Percentiles rank a stretch among this genome's conserved stretches.
Conservation (phyloP, 2,113 vertebrate species). For the Diphyllodes magnificus region DNA sequence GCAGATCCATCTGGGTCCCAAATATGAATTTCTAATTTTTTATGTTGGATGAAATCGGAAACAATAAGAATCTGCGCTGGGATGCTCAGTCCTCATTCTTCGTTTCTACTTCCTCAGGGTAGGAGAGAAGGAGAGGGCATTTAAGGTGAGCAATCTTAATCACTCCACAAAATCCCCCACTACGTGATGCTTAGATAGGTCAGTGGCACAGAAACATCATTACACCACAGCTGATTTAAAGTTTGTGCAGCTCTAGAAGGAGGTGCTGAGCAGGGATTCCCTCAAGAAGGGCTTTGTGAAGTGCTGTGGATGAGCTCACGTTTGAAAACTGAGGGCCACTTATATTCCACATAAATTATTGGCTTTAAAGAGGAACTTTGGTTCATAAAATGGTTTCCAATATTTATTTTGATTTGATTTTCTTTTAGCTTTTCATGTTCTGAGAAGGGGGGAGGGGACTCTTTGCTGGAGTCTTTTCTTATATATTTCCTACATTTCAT, state of each 20-base stretch:
- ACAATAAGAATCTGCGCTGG: not conserved
- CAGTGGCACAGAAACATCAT: not conserved
- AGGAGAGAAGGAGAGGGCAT: not conserved
- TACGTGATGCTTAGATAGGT: not conserved
- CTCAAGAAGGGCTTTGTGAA: not conserved
- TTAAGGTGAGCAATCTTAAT: not conserved
- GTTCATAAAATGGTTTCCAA: not conserved
- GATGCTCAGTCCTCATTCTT: not conserved
- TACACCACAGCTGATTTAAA: not conserved
- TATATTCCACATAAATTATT: not conserved
- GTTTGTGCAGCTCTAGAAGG: not conserved
- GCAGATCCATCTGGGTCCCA: not conserved
- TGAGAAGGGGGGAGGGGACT: accelerated
- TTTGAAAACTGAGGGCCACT: not conserved
- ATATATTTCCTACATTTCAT: constrained; percentile 30
- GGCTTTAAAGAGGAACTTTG: not conserved
- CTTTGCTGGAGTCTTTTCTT: constrained; percentile 20
- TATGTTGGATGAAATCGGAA: not conserved
- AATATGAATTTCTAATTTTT: not conserved
- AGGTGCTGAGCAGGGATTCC: not conserved
- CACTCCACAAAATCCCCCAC: not conserved
- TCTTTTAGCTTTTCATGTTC: constrained; percentile 4
- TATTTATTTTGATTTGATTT: constrained; percentile 30
- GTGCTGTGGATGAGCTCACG: not conserved
- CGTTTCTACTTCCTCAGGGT: not conserved